Conservation (phyloP, 2,888 invertebrate species). For the Drosophila lacicola region DNA sequence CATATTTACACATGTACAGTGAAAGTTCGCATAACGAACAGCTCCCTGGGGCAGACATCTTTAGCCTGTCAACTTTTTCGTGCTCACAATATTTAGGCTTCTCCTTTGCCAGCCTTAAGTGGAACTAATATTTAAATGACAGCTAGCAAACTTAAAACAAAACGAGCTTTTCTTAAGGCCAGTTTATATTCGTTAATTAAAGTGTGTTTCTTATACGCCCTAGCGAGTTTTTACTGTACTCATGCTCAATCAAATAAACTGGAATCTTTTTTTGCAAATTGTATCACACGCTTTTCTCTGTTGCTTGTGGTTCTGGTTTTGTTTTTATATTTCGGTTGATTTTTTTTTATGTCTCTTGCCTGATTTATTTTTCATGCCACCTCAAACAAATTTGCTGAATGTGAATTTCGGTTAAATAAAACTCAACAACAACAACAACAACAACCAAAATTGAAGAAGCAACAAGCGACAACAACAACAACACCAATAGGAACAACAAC, state of each 20-base stretch:
- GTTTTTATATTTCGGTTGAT: conserved; percentile 5
- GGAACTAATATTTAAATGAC: no score
- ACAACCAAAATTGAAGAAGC: conserved; percentile 29
- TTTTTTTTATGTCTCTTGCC: conserved; percentile 7
- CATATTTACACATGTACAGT: not conserved
- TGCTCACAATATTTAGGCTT: not conserved
- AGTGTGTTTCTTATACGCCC: not conserved
- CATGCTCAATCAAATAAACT: conserved; percentile 23
- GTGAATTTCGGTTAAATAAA: conserved; percentile 28
- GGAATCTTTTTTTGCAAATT: conserved; percentile 24
- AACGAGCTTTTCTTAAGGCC: no score
- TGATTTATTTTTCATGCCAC: conserved; percentile 39
- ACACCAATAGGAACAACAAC: conserved; percentile 2
- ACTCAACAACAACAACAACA: conserved; percentile 24
- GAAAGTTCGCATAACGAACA: not conserved
- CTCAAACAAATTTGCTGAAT: conserved; percentile 61
- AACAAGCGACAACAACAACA: conserved; percentile 33
- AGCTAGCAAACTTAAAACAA: no score
- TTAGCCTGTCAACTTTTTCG: not conserved
- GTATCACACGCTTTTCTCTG: conserved; percentile 30
- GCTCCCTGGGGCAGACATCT: not conserved
- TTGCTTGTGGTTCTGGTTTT: conserved; percentile 22
- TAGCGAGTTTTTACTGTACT: not conserved
- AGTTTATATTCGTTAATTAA: no score
- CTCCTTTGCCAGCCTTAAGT: no score